Evolutionary conservation across 2,888 invertebrate genomes (phyloP), one percentile per base, ranked within the genome.

Genomic region (Phyllotreta cruciferae): DNA sequence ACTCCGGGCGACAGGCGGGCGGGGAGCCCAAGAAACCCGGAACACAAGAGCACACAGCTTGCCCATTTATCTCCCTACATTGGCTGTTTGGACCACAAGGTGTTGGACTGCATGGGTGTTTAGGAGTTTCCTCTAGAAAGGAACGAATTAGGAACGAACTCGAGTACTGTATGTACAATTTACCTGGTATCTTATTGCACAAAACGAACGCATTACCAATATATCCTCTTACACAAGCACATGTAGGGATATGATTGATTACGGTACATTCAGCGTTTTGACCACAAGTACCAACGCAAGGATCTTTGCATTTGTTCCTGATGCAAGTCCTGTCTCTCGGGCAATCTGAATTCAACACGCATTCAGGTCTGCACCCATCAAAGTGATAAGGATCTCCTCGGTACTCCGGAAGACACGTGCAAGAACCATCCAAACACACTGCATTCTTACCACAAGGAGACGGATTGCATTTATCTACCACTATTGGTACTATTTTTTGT

Each of bases 31-130:
- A 82, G 77, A 86, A 91, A 39, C 86, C 84, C n/a, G 86, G 85
- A 39, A 90, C 78, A 75, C 92, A 92, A 5, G 90, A 87, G 75
- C 92, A 92, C 0, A 90, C 88, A 10, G 91, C 87, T 73, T 87
- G 87, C 60, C 87, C 87, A 72, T 90, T 89, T 5, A 75, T 66
- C 64, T 77, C 77, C 61, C 75, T 74, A 65, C 81, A 81, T 77
- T 90, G 86, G 9, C 92, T 88, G 76, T 91, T 90, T n/a, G 88
- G 86, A 13, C 93, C 93, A 77, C 93, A 93, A 1, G 92, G 92
- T 6, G 88, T 88, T 47, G 89, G 89, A 8, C 85, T 79, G 74
- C 90, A 90, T 1, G 89, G 88, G 77, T 89, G 85, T 66, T 71
- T 72, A 3, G 85, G 83, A 56, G 81, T 78, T 56, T 77, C 74